Evolutionary conservation across 2,113 vertebrate species (phyloP).

Genomic region (Semnopithecus entellus): DNA sequence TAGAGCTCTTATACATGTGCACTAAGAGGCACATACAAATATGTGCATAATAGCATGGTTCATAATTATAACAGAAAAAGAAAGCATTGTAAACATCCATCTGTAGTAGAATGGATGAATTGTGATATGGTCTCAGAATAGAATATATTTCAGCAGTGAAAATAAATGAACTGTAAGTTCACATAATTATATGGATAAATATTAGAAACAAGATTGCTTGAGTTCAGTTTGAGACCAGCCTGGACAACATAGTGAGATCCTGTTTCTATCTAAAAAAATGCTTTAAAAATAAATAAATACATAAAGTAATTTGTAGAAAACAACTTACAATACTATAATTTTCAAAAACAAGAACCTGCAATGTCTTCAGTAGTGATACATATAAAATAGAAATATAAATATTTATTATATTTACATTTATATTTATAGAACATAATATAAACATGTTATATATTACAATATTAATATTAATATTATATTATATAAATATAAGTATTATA

Average conservation of each 20-base stretch:
- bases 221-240: too few species aligned
- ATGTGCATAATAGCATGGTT: neutral
- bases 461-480: too few species aligned
- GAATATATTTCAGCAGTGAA: neutral
- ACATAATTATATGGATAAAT: neutral
- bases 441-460: too few species aligned
- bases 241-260: too few species aligned
- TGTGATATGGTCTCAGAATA: neutral
- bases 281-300: too few species aligned
- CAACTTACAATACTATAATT: neutral
- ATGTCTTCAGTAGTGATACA: neutral
- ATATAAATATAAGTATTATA: too few species aligned
- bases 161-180: neutral
- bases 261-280: too few species aligned
- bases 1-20: neutral
- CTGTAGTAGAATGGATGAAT: neutral
- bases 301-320: neutral
- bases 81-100: neutral
- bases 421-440: too few species aligned
- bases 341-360: neutral
- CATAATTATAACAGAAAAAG: neutral
- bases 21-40: neutral
- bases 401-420: too few species aligned
- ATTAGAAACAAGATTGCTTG: neutral
- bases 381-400: neutral